Evolutionary conservation across 1,140 invertebrate genomes (phyloP), one percentile per base, ranked within the genome.

Genomic region (Plectus sambesii): DNA sequence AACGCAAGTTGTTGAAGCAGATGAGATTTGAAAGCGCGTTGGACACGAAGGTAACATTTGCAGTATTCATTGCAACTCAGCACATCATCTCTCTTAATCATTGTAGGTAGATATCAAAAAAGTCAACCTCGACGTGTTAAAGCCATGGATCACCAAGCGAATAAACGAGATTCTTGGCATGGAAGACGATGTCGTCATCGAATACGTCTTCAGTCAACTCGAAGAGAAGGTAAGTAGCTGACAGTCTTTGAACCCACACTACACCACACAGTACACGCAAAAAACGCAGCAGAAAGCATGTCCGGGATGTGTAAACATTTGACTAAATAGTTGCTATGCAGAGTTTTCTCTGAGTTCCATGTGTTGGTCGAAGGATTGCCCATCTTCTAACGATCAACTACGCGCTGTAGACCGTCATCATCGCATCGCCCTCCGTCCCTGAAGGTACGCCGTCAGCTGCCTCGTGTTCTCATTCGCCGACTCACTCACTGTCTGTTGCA

Each of bases 181-280:
- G 70, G 93, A 99, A 74, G 94, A 99, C 74, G 89, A 94, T 72
- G 92, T 99, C 12, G 81, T 99, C 38, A 83, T 93, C 51, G 90
- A 97, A 73, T 98, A 93, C 80, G 87, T 98, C 51, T 90, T 93
- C 75, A 96, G 94, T 74, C 92, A 97, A 74, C 76, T 99, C 22
- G 92, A 98, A 73, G 75, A 68, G 47, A 68, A 71, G 59, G 72
- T 74, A 52, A 51, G 1, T n/a, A n/a, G 17, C 23, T n/a, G 1
- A 26, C 12, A 20, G 19, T 19, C 3, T 6, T 4, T 24, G 17
- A 42, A 19, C 2, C 24, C 22, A 3, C 12, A 40, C 8, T 40
- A 17, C 17, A 40, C 17, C 9, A 8, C 12, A 12, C 30, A 33
- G 12, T 12, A 33, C 12, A 33, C 12, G 30, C 12, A 33, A 33